phyloP scores from a whole-genome alignment of 2,113 vertebrate species.

The Cephalopholis sonnerati region DNA sequence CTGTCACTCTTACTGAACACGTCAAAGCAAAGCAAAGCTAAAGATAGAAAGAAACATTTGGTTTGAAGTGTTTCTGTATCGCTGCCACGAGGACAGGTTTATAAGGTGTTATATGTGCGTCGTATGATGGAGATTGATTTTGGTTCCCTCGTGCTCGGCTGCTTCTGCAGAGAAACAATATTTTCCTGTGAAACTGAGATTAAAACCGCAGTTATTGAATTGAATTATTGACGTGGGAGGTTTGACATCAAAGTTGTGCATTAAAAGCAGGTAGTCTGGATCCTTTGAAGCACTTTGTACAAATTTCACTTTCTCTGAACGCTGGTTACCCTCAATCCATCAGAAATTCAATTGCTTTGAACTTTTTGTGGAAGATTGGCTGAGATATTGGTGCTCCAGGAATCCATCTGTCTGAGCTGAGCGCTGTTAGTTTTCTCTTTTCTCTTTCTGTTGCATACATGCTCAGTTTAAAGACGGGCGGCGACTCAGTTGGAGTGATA shows the following conservation, averaged over 20 bases:
- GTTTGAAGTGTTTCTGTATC: not conserved
- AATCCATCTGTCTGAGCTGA: not conserved
- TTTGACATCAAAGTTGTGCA: not conserved
- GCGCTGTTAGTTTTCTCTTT: not conserved
- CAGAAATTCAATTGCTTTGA: not conserved
- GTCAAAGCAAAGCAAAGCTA: not conserved
- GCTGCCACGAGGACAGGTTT: too few species aligned
- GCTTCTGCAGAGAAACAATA: not conserved
- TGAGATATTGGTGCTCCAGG: not conserved
- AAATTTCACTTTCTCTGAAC: not conserved
- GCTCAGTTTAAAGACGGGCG: not conserved
- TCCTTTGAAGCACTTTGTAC: not conserved
- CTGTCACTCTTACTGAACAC: conserved; percentile 30
- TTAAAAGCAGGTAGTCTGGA: not conserved
- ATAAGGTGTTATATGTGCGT: not conserved
- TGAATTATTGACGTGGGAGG: not conserved
- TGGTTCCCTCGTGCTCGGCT: not conserved
- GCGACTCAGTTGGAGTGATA: not conserved
- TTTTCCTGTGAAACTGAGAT: not conserved
- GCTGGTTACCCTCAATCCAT: not conserved
- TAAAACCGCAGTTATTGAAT: not conserved
- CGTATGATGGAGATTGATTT: not conserved
- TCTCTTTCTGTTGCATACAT: not conserved
- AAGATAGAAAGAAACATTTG: not conserved
- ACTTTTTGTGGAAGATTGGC: not conserved